Evolutionary conservation across 1,140 invertebrate genomes (phyloP).

Genomic region (Caerostris darwini): DNA sequence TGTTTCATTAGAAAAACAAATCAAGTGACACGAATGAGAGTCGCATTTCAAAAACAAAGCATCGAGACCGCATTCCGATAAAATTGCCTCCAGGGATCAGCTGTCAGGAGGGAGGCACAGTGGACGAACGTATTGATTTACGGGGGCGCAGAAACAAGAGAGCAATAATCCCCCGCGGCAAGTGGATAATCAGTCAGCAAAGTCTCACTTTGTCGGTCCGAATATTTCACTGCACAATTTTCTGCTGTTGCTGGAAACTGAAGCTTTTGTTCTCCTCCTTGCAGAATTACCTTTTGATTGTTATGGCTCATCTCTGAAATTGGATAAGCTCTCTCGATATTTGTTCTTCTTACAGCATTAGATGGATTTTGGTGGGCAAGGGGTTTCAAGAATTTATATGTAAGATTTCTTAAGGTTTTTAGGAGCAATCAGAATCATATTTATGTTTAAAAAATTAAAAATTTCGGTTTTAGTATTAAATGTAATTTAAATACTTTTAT

Average conservation of each 20-base stretch:
- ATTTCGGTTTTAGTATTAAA: too few relatives aligned
- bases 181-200: constrained; percentile 67
- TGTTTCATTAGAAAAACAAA: constrained; percentile 35
- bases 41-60: constrained; percentile 20
- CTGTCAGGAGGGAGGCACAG: constrained; percentile 5
- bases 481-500: too few relatives aligned
- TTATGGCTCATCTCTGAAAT: not conserved
- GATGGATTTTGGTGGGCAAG: too few relatives aligned
- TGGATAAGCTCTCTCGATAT: too few relatives aligned
- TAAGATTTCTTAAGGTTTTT: too few relatives aligned
- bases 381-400: too few relatives aligned
- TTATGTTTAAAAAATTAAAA: too few relatives aligned
- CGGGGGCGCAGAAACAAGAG: constrained; percentile 26
- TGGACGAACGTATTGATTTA: constrained; percentile 63
- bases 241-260: constrained; percentile 29
- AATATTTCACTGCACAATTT: constrained; percentile 9
- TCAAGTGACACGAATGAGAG: not conserved
- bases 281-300: not conserved
- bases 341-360: too few relatives aligned
- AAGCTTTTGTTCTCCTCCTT: not conserved
- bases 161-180: constrained; percentile 61
- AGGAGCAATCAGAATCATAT: too few relatives aligned
- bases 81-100: constrained; percentile 54
- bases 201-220: not conserved
- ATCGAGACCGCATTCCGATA: constrained; percentile 14